A percentile compares a stretch with the other conserved stretches of the same genome.
These are phyloP conservation scores for Lepisosteus oculatus DNA, from an alignment of 2,113 vertebrate genomes.

Conservation along the genomic window DNA sequence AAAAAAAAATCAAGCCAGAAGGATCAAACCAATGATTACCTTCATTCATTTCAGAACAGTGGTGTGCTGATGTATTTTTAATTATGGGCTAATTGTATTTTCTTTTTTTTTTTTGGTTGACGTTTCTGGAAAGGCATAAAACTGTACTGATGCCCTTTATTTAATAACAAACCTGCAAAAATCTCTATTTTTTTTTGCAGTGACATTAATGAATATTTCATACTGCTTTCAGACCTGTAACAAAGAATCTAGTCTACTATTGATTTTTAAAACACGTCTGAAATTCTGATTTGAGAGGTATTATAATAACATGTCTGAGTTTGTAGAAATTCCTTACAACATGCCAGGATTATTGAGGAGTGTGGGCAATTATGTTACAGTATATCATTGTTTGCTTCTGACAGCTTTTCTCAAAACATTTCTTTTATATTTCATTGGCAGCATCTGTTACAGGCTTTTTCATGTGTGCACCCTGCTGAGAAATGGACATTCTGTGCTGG, in stretches of 20 bases:
- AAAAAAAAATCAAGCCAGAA: no score
- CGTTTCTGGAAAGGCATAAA: constrained; percentile 47
- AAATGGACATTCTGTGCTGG: constrained; percentile 34
- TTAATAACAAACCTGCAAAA: constrained; percentile 32
- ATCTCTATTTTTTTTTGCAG: constrained; percentile 25
- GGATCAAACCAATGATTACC: no score
- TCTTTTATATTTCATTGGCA: constrained; percentile 35
- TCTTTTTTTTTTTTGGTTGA: constrained; percentile 46
- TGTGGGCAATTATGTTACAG: constrained; percentile 52
- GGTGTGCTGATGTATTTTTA: constrained; percentile 27
- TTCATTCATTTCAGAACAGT: constrained; percentile 13
- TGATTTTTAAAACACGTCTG: constrained; percentile 41
- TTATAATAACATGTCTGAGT: constrained; percentile 68
- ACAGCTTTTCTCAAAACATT: constrained; percentile 45
- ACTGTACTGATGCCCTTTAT: constrained; percentile 9
- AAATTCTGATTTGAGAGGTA: constrained; percentile 59
- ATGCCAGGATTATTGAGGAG: constrained; percentile 47
- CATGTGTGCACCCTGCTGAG: constrained; percentile 21
- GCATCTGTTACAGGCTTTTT: constrained; percentile 32
- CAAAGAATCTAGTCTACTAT: constrained; percentile 43
- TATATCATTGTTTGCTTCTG: constrained; percentile 59
- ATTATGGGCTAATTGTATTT: constrained; percentile 40
- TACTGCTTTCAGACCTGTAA: constrained; percentile 28
- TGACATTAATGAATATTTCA: constrained; percentile 40
- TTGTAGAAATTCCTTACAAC: constrained; percentile 60